Base-by-base conservation (phyloP, 2,113 vertebrate genomes). In the Ahaetulla prasina region DNA sequence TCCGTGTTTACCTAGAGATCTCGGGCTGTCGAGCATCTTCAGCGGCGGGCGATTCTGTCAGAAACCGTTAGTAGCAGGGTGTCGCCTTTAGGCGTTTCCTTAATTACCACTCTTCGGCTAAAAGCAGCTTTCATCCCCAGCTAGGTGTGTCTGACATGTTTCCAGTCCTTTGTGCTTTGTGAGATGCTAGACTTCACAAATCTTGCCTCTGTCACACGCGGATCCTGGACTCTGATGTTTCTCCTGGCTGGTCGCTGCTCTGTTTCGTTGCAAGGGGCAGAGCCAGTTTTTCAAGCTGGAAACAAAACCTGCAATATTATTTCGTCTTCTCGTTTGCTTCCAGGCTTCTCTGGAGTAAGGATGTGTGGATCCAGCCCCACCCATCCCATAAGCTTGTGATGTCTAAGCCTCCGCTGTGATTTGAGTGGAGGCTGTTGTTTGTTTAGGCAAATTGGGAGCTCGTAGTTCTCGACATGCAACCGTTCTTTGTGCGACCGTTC, bases 31-130 rank as follows among this genome's bases (percentile, higher is more conserved):
- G 30, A 93, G 85, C 91, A 57, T 0, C 25, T 0, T 80, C 49
- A 0, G 10, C 43, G 89, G 45, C 20, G 35, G 80, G 50, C 90
- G 22, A 89, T 95, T 90, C 50, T 93, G 85, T 88, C 50, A 85
- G 30, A 16, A 6, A 27, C 43, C 35, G 22, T 80, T 87, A 47
- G 60, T 20, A 0, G 0, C 80, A 25, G 1, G 68, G 55, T 68
- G 55, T 74, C 91, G 93, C 1, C 3, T 95, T 93, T 87, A 22
- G 91, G 88, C 55, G 27, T 92, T 85, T 92, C 43, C 74, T 92
- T 90, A 80, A 91, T 91, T 91, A 90, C 88, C 52, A 49, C 92
- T 85, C 91, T 80, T 45, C 92, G 90, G 90, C 89, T 8, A 93
- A 39, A 39, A 86, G 23, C 0, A 5, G 35, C 80, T 93, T 52